Percentiles rank a stretch among this genome's conserved stretches.
phyloP scores from a whole-genome alignment of 2,797 vertebrate genomes.

The Iguana delicatissima region DNA sequence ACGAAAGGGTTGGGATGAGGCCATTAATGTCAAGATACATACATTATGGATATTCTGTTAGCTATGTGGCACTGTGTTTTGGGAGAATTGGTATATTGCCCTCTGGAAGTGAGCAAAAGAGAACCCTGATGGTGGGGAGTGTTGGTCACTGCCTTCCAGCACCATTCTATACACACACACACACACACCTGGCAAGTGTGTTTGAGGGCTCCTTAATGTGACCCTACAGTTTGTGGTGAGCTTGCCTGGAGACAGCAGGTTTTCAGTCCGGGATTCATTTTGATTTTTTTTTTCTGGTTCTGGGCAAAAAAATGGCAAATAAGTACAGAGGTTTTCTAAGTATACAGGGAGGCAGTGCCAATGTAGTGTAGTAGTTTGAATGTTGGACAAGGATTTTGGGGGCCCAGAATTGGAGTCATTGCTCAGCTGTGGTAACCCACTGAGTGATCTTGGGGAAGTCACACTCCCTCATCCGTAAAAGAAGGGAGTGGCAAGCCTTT shows the following conservation, averaged over 20 bases:
- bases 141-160: neutral
- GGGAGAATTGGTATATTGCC: conserved; percentile 1
- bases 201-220: neutral
- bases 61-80: neutral
- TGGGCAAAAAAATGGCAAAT: neutral
- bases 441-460: too few species aligned
- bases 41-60: conserved; percentile 51
- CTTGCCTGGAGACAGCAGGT: neutral
- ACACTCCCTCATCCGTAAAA: too few species aligned
- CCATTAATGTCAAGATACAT: conserved; percentile 43
- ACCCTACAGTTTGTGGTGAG: neutral
- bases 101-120: neutral
- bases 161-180: neutral
- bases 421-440: too few species aligned
- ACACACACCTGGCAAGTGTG: neutral
- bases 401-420: too few species aligned
- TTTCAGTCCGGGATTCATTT: neutral
- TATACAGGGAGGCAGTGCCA: neutral
- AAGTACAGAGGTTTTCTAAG: neutral
- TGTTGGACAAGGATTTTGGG: too few species aligned
- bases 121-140: neutral
- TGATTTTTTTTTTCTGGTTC: neutral
- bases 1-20: conserved; percentile 42
- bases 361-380: too few species aligned
- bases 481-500: too few species aligned